Evolutionary conservation across 2,888 invertebrate genomes (phyloP).

Genomic region (Harpagoxenus sublaevis): DNA sequence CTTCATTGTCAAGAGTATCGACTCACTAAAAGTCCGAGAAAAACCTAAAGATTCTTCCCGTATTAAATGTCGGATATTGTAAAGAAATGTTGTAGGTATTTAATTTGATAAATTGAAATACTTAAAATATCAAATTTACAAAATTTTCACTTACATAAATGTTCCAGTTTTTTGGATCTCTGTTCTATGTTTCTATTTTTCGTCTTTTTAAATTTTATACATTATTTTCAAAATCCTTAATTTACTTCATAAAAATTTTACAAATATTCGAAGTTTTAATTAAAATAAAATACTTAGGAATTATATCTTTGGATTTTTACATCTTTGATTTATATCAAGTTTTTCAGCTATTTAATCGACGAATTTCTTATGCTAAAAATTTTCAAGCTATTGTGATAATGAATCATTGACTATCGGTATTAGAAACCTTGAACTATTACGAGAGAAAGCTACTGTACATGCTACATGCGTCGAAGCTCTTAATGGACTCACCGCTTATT

Average conservation of each 20-base stretch:
- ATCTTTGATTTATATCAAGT: not conserved
- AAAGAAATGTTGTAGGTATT: not conserved
- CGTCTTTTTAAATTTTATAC: not conserved
- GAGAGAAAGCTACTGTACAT: not conserved
- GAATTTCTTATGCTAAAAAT: not conserved
- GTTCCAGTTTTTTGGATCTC: not conserved
- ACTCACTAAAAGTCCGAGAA: not conserved
- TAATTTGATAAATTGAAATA: not conserved
- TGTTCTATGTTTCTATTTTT: not conserved
- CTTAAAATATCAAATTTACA: not conserved
- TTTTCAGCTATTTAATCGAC: not conserved
- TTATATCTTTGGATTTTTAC: too few species aligned
- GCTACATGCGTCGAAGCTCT: not conserved
- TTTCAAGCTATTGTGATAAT: not conserved
- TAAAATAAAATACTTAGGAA: not conserved
- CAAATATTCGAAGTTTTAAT: not conserved
- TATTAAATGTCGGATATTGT: not conserved
- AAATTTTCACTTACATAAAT: not conserved
- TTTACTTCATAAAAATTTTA: not conserved
- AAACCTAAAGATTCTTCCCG: not conserved
- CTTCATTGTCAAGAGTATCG: not conserved
- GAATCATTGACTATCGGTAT: not conserved
- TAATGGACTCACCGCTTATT: constrained; percentile 36
- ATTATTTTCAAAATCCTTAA: not conserved
- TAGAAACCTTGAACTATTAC: constrained; percentile 24